Evolutionary conservation across 2,888 invertebrate species (phyloP).

Genomic region (Tetranychus truncatus): DNA sequence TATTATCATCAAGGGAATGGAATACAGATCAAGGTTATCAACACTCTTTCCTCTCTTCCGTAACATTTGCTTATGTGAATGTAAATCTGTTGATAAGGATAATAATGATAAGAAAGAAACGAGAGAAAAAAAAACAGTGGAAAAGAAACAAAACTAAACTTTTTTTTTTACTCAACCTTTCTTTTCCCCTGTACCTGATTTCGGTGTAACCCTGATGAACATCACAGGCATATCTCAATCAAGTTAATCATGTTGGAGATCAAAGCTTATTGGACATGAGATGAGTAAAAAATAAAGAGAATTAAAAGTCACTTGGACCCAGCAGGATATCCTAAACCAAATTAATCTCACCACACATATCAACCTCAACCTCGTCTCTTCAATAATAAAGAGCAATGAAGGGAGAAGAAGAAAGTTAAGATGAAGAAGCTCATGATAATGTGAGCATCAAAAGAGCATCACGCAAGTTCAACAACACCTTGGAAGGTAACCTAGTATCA

Average conservation of each 20-base stretch:
- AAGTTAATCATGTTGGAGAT: neutral
- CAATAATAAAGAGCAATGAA: neutral
- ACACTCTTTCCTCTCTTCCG: too few relatives aligned
- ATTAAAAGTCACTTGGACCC: neutral
- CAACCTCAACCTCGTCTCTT: neutral
- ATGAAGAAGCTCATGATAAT: neutral
- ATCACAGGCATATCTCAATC: neutral
- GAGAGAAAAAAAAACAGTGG: neutral
- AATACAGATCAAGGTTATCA: too few relatives aligned
- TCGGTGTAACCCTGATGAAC: neutral
- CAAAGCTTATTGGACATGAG: neutral
- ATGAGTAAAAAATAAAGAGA: neutral
- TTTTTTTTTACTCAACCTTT: neutral
- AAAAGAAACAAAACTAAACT: neutral
- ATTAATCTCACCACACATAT: constrained; percentile 1
- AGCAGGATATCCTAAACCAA: constrained; percentile 1
- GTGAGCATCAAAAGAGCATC: neutral
- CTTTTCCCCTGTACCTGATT: neutral
- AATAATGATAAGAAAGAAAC: neutral
- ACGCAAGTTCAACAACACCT: constrained; percentile 1
- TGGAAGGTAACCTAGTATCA: neutral
- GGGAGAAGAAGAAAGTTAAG: neutral
- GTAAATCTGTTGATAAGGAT: neutral
- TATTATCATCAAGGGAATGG: too few relatives aligned
- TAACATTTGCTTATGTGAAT: too few relatives aligned